Evolutionary conservation across 2,113 vertebrate species (phyloP), one percentile per base, ranked within the genome.

Genomic region (Eublepharis macularius): DNA sequence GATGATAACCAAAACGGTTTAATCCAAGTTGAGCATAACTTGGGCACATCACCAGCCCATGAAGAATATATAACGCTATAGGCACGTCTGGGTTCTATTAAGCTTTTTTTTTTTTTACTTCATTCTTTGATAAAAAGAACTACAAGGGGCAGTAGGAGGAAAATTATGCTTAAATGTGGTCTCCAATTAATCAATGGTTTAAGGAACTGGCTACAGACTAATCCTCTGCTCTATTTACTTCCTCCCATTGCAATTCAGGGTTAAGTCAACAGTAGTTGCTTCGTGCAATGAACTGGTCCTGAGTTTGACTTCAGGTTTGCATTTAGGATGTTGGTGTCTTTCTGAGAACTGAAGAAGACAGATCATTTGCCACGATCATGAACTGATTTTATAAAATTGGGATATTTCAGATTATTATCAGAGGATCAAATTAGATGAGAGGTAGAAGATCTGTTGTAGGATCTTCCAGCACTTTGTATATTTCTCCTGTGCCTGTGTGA

Each of bases 51-150:
- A 77, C 75, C 74, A 69, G 74, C 36, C 74, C 47, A n/a, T 77
- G 74, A 84, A 77, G 49, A 77, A 66, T 49, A 39, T 76, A 54
- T 69, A 69, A 34, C 6, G 77, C 74, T 77, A 14, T 32, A 69
- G 83, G 57, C 2, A 8, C 8, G 34, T 68, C 75, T 77, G 83
- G 65, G 21, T 84, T 84, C 45, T 77, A 84, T 84, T 84, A 84
- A 69, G 36, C 49, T 41, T 29, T 49, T 32, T 41, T 29, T 49
- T 32, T 77, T 34, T 84, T 84, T 66, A 24, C 47, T 77, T 77
- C 21, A 49, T 69, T 76, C 34, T 34, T 26, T 12, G 43, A 49
- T 49, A 68, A 76, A 60, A 17, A 51, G 26, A 43, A 77, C 24
- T 77, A 49, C 19, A 84, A 51, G 34, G 4, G 26, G 66, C 49